phyloP scores from a whole-genome alignment of 2,797 vertebrate genomes.

The Rhodeus uyekii region DNA sequence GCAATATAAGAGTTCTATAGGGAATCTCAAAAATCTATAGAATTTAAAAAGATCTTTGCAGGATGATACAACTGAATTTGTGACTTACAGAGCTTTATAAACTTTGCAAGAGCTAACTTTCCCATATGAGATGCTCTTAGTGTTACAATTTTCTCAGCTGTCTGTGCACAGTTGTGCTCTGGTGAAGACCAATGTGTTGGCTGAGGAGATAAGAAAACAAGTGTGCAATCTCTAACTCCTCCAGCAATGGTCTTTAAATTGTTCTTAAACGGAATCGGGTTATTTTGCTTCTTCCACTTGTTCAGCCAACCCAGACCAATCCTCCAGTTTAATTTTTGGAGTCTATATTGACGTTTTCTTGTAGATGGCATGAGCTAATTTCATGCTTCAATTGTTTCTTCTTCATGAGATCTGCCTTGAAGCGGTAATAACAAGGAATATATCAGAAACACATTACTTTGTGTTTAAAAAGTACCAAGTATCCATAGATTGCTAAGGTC shows the following conservation, averaged over 20 bases:
- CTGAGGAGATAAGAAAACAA: conserved; percentile 52
- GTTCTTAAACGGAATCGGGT: conserved; percentile 47
- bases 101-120: conserved; percentile 1
- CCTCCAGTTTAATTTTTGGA: conserved; percentile 53
- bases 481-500: conserved; percentile 2
- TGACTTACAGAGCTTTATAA: conserved; percentile 21
- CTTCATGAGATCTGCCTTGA: conserved; percentile 41
- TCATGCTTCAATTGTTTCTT: conserved; percentile 65
- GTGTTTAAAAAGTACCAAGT: conserved; percentile 27
- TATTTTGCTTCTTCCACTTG: conserved; percentile 51
- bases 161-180: conserved; percentile 15
- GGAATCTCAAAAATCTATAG: no score
- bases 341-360: conserved; percentile 66
- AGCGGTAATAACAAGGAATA: conserved; percentile 51
- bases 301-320: conserved; percentile 48
- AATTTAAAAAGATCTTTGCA: no score
- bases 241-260: conserved; percentile 27
- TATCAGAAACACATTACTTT: conserved; percentile 38
- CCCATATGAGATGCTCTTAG: conserved; percentile 1
- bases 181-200: conserved; percentile 32
- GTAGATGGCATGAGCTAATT: conserved; percentile 67
- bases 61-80: not conserved
- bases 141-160: conserved; percentile 9
- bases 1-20: not conserved
- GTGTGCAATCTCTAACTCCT: conserved; percentile 40